Percentiles rank a stretch among this genome's conserved stretches.
Conservation (phyloP, 1,140 invertebrate genomes). For the Heliconius hermathena region DNA sequence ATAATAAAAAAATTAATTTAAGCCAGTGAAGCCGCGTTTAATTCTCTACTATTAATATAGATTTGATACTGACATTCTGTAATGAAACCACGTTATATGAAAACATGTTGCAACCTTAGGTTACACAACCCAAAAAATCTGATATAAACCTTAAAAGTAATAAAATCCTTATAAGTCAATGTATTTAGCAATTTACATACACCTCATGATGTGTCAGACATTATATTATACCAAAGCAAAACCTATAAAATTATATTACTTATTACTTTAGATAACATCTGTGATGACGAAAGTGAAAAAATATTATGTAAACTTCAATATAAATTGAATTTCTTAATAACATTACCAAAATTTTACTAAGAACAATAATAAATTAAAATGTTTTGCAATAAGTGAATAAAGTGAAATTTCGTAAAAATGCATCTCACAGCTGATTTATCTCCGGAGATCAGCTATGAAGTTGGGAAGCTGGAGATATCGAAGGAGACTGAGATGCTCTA, state of each 20-base stretch:
- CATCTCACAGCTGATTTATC: slow-evolving; percentile 67
- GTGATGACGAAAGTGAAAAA: background rate
- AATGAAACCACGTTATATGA: background rate
- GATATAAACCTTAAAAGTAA: background rate
- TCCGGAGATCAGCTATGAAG: slow-evolving; percentile 61
- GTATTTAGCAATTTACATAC: background rate
- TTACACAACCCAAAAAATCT: background rate
- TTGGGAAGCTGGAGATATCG: slow-evolving; percentile 73
- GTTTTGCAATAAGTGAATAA: background rate
- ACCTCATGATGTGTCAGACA: background rate
- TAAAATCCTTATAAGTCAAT: background rate
- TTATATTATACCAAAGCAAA: background rate
- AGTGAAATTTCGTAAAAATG: slow-evolving; percentile 55
- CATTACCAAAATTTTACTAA: background rate
- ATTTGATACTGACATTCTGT: background rate
- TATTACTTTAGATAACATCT: background rate
- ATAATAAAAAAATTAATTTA: too few species aligned
- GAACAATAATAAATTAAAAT: background rate
- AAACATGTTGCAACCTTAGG: background rate
- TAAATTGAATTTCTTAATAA: background rate
- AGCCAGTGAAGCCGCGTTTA: too few species aligned
- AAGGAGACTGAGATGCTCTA: slow-evolving; percentile 78
- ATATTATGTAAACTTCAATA: background rate
- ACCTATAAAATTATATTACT: background rate
- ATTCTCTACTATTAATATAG: too few species aligned